Conservation (phyloP, 2,888 invertebrate genomes). For the Nudaria mundana region DNA sequence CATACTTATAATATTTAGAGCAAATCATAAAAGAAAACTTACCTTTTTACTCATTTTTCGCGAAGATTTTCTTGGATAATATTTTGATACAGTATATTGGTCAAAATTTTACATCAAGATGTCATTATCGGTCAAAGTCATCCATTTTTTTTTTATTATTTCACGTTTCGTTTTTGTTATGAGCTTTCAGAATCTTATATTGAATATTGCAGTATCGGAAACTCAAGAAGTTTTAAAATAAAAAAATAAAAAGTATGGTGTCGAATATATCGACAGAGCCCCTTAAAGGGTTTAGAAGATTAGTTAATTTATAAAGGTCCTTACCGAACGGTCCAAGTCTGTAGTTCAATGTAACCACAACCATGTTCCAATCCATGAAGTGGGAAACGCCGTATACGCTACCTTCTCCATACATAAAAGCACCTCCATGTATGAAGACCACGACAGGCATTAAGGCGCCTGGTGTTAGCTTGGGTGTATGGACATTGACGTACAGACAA, state of each 20-base stretch:
- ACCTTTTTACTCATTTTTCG: neutral
- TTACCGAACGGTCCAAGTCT: slow-evolving; percentile 86
- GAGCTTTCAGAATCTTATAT: too few species aligned
- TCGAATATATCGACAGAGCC: too few species aligned
- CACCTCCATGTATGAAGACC: slow-evolving; percentile 85
- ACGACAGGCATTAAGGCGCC: slow-evolving; percentile 81
- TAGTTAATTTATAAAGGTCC: slow-evolving; percentile 18
- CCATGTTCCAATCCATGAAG: slow-evolving; percentile 83
- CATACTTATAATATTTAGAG: neutral
- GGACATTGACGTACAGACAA: slow-evolving; percentile 84
- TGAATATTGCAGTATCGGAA: too few species aligned
- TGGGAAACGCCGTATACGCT: slow-evolving; percentile 76
- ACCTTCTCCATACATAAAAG: slow-evolving; percentile 85
- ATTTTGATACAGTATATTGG: too few species aligned
- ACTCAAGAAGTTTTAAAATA: too few species aligned
- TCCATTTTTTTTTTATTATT: too few species aligned
- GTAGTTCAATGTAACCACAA: slow-evolving; percentile 86
- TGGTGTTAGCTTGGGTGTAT: slow-evolving; percentile 72
- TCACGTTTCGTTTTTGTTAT: too few species aligned
- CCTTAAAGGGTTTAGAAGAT: too few species aligned
- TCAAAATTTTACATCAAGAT: too few species aligned
- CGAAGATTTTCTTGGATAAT: slow-evolving; percentile 5
- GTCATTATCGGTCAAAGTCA: too few species aligned
- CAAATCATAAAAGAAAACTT: slow-evolving; percentile 1
- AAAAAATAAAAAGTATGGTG: too few species aligned